These are phyloP conservation scores for Ceyx cyanopectus DNA, from an alignment of 2,113 vertebrate genomes.

Conservation along the genomic window DNA sequence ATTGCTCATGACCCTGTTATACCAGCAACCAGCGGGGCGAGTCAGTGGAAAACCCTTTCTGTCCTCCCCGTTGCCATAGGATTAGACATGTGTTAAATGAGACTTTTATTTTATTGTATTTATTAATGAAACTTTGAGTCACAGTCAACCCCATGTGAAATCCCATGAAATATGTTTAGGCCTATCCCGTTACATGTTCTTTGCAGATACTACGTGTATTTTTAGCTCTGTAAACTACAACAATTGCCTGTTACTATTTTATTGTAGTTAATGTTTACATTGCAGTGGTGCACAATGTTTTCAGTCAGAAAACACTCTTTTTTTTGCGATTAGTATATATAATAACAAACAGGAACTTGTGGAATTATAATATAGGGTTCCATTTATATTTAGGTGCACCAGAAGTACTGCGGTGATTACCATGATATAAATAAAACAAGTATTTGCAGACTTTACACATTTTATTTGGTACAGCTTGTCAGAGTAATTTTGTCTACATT, in stretches of 20 bases:
- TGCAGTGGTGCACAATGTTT: neutral
- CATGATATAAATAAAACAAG: neutral
- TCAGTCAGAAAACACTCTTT: neutral
- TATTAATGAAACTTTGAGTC: neutral
- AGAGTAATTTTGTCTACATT: neutral
- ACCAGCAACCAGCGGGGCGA: neutral
- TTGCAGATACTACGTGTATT: neutral
- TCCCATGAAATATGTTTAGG: neutral
- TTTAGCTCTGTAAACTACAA: neutral
- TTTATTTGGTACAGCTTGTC: neutral
- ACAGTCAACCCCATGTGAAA: neutral
- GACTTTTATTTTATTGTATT: neutral
- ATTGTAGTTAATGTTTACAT: neutral
- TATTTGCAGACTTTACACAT: neutral
- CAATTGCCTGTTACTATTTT: neutral
- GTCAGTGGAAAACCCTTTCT: neutral
- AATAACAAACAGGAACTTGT: constrained; percentile 9
- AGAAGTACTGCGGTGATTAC: neutral
- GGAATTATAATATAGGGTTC: constrained; percentile 24
- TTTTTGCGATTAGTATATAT: neutral
- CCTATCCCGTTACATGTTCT: neutral
- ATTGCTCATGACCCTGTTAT: constrained; percentile 28
- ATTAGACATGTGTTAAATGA: neutral
- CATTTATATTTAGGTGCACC: constrained; percentile 8
- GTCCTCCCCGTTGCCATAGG: neutral